phyloP scores from a whole-genome alignment of 2,888 invertebrate species.

The Desoria tigrina region DNA sequence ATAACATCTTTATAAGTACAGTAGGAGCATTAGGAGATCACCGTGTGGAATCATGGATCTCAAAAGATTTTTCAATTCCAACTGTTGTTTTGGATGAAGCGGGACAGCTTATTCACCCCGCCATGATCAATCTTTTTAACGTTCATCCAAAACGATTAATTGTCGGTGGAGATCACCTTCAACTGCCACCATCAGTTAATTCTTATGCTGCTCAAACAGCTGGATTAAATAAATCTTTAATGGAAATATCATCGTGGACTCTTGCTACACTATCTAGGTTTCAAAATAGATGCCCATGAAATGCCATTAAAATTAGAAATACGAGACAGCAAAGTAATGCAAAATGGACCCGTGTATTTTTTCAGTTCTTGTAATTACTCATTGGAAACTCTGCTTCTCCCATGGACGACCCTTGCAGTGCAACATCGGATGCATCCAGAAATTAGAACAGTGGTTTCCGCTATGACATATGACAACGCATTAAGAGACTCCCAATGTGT shows the following conservation, averaged over 20 bases:
- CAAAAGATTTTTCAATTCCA: neutral
- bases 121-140: neutral
- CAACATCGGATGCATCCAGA: neutral
- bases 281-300: neutral
- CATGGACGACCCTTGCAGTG: too few species aligned
- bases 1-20: neutral
- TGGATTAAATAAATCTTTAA: slow-evolving; percentile 8
- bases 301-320: too few species aligned
- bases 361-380: neutral
- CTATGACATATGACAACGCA: neutral
- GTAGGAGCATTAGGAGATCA: neutral
- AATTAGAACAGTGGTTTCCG: slow-evolving; percentile 10
- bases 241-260: slow-evolving; percentile 1
- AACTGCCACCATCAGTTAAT: slow-evolving; percentile 2
- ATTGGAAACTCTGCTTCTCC: too few species aligned
- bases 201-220: neutral
- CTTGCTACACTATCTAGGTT: neutral
- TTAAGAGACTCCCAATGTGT: slow-evolving; percentile 2
- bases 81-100: slow-evolving; percentile 14
- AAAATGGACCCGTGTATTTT: neutral
- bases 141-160: neutral
- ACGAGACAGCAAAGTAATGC: too few species aligned
- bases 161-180: slow-evolving; percentile 5
- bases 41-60: neutral
- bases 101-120: slow-evolving; percentile 2